Percentiles rank a stretch among this genome's conserved stretches.
Evolutionary conservation across 2,797 vertebrate genomes (phyloP).

Genomic region (Poeciliopsis infans): DNA sequence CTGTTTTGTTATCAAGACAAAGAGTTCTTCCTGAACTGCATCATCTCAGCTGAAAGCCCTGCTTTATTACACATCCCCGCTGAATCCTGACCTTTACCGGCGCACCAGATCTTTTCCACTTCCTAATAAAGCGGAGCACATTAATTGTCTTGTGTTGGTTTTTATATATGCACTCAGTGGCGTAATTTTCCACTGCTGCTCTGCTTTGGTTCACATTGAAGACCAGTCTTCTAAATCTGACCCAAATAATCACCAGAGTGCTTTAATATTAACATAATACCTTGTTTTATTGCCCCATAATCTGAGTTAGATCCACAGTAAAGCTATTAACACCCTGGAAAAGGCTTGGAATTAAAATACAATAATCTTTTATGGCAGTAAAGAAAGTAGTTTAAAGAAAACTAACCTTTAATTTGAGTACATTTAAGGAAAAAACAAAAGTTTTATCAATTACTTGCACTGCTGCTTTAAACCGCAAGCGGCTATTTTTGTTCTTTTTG

Average conservation of each 20-base stretch:
- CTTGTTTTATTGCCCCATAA: not conserved
- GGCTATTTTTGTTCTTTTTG: too few relatives aligned
- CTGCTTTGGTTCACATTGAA: constrained; percentile 3
- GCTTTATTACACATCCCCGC: constrained; percentile 42
- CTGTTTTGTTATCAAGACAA: constrained; percentile 46
- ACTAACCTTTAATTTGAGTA: not conserved
- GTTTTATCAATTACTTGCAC: too few relatives aligned
- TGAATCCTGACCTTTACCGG: constrained; percentile 50
- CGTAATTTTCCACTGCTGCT: constrained; percentile 9
- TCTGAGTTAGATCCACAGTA: not conserved
- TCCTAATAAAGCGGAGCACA: constrained; percentile 17
- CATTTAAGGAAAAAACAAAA: not conserved
- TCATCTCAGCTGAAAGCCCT: constrained; percentile 20
- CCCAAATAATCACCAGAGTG: not conserved
- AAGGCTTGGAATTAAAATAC: not conserved
- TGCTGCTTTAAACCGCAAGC: too few relatives aligned
- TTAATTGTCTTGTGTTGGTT: constrained; percentile 3
- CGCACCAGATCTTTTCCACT: constrained; percentile 6
- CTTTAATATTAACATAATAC: not conserved
- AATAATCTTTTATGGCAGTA: not conserved
- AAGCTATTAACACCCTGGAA: not conserved
- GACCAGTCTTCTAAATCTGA: not conserved
- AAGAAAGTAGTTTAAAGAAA: not conserved
- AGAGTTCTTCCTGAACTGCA: constrained; percentile 32
- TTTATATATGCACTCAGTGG: not conserved